Evolutionary conservation across 2,888 invertebrate species (phyloP), one percentile per base, ranked within the genome.

Genomic region (Linnaemya vulpina): DNA sequence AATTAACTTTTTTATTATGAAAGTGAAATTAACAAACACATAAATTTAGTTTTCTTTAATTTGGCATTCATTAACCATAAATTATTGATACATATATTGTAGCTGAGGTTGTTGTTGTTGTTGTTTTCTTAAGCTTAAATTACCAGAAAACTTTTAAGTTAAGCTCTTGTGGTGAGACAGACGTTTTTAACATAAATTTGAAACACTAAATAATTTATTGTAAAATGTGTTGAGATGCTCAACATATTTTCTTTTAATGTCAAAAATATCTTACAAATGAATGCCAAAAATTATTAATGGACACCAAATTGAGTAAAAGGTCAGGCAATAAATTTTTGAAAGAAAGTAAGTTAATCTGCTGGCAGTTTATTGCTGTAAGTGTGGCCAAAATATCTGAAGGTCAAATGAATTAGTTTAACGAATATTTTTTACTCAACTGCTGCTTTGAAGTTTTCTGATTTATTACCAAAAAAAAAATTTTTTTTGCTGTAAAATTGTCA

Each of bases 31-130:
- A 40, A 67, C 15, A 43, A 58, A 35, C 9, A 30, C 22, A 43
- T 20, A 17, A 62, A 74, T 58, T 80, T 79, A 75, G 70, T 84
- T 53, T 67, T 11, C 60, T 76, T 73, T 76, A 60, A 80, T 80
- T 80, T 80, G 80, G 53, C 76, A 67, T 68, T 76, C 60, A 79
- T 75, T 79, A 67, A 71, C 51, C 62, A 80, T 76, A 76, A 73
- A 62, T 53, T 65, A 80, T 76, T 43, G 17, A 80, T 76, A 73
- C 80, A 73, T 76, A 68, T 53, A 76, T 1, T 13, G 10, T n/a
- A 40, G n/a, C 38, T 65, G 11, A n/a, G n/a, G n/a, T 68, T 53
- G 80, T 1, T 13, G 10, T n/a, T 51, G n/a, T 46, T 65, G 11
- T 58, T 38, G 13, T 49, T 58, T 15, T 25, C 17, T 15, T 15